Conservation (phyloP, 2,888 invertebrate genomes). For the Rotaria magnacalcarata region DNA sequence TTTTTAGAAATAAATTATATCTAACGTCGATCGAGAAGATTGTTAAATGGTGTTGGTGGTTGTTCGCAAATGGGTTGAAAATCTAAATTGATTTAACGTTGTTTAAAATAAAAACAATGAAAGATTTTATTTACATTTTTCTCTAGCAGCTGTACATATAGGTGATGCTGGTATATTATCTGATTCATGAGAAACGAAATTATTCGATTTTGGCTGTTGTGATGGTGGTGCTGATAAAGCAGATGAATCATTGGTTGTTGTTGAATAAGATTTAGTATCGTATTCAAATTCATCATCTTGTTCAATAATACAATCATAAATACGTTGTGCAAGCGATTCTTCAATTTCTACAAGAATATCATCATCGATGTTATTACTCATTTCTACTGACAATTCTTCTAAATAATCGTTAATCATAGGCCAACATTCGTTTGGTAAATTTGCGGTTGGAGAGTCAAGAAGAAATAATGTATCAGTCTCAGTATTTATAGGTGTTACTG, state of each 20-base stretch:
- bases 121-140: neutral
- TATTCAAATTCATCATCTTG: neutral
- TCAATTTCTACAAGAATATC: neutral
- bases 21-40: neutral
- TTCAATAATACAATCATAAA: constrained; percentile 26
- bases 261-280: constrained; percentile 9
- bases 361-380: neutral
- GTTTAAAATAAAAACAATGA: too few species aligned
- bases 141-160: neutral
- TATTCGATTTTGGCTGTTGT: neutral
- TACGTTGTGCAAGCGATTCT: neutral
- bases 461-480: neutral
- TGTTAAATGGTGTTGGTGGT: neutral
- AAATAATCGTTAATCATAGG: neutral
- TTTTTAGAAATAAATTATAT: neutral
- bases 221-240: neutral
- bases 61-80: neutral
- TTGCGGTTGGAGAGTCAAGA: neutral
- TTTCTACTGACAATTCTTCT: neutral
- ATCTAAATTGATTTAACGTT: neutral
- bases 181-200: neutral
- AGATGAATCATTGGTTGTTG: neutral
- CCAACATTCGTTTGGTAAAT: neutral
- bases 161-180: neutral
- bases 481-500: neutral